Conservation (phyloP, 2,797 vertebrate species). For the Trachurus trachurus region DNA sequence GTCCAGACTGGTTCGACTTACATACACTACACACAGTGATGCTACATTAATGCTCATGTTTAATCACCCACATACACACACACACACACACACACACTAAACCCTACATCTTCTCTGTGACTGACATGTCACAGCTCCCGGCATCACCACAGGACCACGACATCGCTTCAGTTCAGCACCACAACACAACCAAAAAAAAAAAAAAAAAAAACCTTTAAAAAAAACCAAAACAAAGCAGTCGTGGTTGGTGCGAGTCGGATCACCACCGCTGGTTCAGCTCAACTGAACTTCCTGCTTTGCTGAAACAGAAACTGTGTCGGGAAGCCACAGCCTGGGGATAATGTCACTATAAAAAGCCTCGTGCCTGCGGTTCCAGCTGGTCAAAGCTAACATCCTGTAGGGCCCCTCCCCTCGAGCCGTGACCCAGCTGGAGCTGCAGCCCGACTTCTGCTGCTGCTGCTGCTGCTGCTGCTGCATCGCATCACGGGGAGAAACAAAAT, state of each 20-base stretch:
- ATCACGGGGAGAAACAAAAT: slow-evolving; percentile 28
- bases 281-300: slow-evolving; percentile 34
- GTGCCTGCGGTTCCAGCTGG: slow-evolving; percentile 50
- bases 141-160: slow-evolving; percentile 10
- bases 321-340: slow-evolving; percentile 44
- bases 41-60: too few relatives aligned
- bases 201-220: not conserved
- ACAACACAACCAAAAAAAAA: slow-evolving; percentile 30
- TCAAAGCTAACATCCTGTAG: slow-evolving; percentile 68
- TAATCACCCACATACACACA: not conserved
- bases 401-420: slow-evolving; percentile 22
- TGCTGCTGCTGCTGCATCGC: too few relatives aligned
- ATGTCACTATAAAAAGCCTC: slow-evolving; percentile 73
- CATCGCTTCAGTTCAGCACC: slow-evolving; percentile 17
- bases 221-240: slow-evolving; percentile 16
- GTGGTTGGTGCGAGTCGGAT: not conserved
- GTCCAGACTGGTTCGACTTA: slow-evolving; percentile 13
- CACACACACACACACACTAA: slow-evolving; percentile 21
- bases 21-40: too few relatives aligned
- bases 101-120: slow-evolving; percentile 48
- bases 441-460: too few relatives aligned
- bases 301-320: slow-evolving; percentile 35
- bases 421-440: slow-evolving; percentile 55
- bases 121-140: slow-evolving; percentile 38
- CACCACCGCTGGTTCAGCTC: slow-evolving; percentile 28